Base-by-base conservation (phyloP, 2,797 vertebrate genomes). In the Rhadinocentrus ornatus region DNA sequence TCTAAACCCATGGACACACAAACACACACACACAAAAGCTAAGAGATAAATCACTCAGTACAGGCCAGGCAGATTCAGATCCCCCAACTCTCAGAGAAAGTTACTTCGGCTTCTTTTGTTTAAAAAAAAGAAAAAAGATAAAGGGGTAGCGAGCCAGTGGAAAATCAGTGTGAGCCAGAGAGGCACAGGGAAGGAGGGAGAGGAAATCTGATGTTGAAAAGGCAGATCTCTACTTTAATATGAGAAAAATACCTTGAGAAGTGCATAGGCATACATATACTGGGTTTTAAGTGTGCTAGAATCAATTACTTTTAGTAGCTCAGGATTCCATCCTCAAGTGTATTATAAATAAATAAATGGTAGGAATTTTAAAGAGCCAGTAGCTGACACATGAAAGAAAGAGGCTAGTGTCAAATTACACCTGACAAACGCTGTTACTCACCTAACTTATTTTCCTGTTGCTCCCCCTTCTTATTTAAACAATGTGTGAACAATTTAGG, bases 201-300 rank as follows among this genome's bases (percentile, higher is more conserved):
- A 68, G 60, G 62, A 77, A 77, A 71, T 80, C 29, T 68, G 44
- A 72, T 59, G 66, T 41, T 71, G 67, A 80, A 75, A 82, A 66
- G 65, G 59, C 61, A 75, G 64, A 73, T 76, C 34, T 81, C 66
- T 48, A 58, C 61, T 80, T 85, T 74, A 72, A 82, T 70, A 89
- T 81, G 68, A 53, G 52, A 84, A 82, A 81, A 85, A 68, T 80
- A 91, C 86, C 76, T 65, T 72, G 81, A 77, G 86, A 84, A 55
- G 52, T 67, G 31, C 41, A 65, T 11, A 53, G n/a, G 57, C 22
- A 69, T 59, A 50, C 24, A 74, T 58, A 32, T 29, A 50, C 22
- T 3, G 1, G 58, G 32, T 65, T 83, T 75, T 63, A 65, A 65
- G 69, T 66, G 66, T 61, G 73, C 69, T 44, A n/a, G 18, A 77